A percentile compares a stretch with the other conserved stretches of the same genome.
Conservation (phyloP, 2,113 vertebrate species). For the Petrocephalus zakoni region DNA sequence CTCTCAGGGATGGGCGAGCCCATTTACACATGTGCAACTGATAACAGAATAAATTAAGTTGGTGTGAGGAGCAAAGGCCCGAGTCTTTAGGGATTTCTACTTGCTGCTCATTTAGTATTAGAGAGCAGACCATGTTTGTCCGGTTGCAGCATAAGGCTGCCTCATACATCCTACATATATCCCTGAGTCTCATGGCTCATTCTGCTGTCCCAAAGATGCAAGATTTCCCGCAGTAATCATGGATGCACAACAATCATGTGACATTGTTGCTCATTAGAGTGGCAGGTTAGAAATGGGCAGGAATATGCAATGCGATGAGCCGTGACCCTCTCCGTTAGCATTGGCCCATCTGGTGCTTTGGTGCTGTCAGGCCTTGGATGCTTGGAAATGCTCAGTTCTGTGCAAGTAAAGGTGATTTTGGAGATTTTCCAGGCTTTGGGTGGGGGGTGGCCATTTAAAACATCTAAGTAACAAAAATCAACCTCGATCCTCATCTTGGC, state of each 20-base stretch:
- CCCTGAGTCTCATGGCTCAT: not conserved
- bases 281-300: not conserved
- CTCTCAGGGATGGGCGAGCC: not conserved
- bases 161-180: not conserved
- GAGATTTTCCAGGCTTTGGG: not conserved
- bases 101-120: not conserved
- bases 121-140: not conserved
- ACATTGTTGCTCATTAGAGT: not conserved
- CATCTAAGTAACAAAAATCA: not conserved
- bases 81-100: not conserved
- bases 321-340: not conserved
- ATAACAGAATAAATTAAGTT: not conserved
- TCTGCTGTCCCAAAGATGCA: not conserved
- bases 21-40: not conserved
- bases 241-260: not conserved
- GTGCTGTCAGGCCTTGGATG: not conserved
- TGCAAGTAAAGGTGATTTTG: not conserved
- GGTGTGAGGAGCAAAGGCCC: not conserved
- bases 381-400: not conserved
- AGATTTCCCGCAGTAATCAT: not conserved
- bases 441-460: not conserved
- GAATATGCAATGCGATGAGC: not conserved
- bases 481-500: not conserved
- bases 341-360: not conserved
- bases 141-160: not conserved